Base-by-base conservation (phyloP, 2,888 invertebrate genomes). In the Myopa testacea region DNA sequence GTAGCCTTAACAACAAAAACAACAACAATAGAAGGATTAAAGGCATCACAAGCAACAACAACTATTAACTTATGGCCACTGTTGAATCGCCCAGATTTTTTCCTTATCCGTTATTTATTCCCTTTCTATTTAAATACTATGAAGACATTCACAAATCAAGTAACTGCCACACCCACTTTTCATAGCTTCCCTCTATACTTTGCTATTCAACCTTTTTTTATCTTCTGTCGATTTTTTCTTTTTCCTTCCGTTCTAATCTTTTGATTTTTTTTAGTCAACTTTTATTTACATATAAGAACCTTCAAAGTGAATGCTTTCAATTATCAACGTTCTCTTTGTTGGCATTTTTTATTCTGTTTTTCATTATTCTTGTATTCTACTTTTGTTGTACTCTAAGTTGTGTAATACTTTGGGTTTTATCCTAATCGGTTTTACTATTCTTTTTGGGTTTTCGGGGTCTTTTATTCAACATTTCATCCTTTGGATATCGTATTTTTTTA, bases 361-460 rank as follows among this genome's bases (percentile, higher is more conserved):
- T 69, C 5, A 40, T 40, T 55, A 72, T 50, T 34, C 37, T 38
- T 50, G 50, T 63, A 34, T 40, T 60, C 60, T 12, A 1, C 12
- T 10, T 10, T 65, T 45, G 68, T 34, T 63, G 26, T 26, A 26
- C 26, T 26, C 26, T 26, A 26, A 26, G 26, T 26, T 26, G 26
- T 26, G 26, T 26, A 26, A 26, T 63, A 14, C 14, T 63, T 16
- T 45, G 70, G 52, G 84, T 83, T 86, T 82, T 82, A 82, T 84
- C 85, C 83, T 84, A 86, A 86, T 85, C 86, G 85, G 84, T 85
- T 83, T 83, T 82, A 84, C 84, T 85, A 84, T 86, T 85, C 85
- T 86, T 85, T 86, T 83, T 26, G 26, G 26, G 1, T 26, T 26
- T 2, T 26, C 2, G 26, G 26, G 26, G 26, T 26, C 2, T 26